Percentiles rank a stretch among this genome's conserved stretches.
Evolutionary conservation across 2,113 vertebrate genomes (phyloP).

Genomic region (human): DNA sequence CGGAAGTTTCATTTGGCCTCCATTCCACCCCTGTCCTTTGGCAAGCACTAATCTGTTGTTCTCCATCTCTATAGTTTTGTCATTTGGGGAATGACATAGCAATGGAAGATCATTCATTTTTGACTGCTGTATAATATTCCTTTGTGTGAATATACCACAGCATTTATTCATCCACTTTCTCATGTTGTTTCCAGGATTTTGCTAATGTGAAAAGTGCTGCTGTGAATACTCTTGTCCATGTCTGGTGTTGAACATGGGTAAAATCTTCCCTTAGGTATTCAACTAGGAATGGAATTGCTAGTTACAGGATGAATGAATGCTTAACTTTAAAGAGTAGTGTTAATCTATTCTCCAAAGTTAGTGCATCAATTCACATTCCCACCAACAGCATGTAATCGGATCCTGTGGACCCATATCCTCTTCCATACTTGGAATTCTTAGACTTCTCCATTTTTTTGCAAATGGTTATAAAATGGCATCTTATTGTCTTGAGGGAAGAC

Average conservation of each 20-base stretch:
- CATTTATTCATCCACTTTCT: neutral
- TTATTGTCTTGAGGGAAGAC: neutral
- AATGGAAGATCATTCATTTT: neutral
- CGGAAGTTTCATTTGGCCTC: neutral
- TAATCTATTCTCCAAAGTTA: neutral
- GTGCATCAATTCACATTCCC: neutral
- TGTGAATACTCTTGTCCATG: neutral
- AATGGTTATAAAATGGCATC: neutral
- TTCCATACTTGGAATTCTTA: neutral
- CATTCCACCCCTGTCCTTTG: neutral
- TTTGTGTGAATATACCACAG: neutral
- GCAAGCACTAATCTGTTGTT: neutral
- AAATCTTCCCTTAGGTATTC: neutral
- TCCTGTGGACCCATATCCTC: neutral
- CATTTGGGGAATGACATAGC: neutral
- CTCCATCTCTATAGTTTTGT: neutral
- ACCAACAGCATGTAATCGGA: neutral
- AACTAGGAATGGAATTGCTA: neutral
- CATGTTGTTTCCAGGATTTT: neutral
- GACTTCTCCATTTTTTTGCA: neutral
- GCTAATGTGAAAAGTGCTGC: no score
- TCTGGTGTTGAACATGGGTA: neutral
- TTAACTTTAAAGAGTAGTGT: neutral
- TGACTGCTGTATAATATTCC: neutral
- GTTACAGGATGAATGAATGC: neutral